Evolutionary conservation across 1,140 invertebrate genomes (phyloP).

Genomic region (Cylas formicarius): DNA sequence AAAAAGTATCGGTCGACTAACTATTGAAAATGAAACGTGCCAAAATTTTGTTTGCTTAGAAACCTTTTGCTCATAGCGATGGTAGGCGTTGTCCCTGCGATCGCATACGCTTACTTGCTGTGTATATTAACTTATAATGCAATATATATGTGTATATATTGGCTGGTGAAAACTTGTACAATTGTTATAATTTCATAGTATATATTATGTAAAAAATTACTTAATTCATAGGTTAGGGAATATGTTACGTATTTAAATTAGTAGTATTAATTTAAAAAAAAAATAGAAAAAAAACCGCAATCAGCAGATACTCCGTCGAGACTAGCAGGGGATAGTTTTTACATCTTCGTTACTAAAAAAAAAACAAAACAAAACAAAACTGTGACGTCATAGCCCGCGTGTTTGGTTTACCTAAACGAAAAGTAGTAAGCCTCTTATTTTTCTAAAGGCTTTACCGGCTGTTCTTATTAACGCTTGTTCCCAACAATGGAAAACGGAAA

Average conservation of each 20-base stretch:
- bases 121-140: constrained; percentile 41
- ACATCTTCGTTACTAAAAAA: too few species aligned
- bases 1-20: constrained; percentile 21
- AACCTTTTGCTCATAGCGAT: constrained; percentile 38
- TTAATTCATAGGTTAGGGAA: constrained; percentile 29
- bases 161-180: constrained; percentile 39
- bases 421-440: too few species aligned
- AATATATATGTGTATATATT: constrained; percentile 40
- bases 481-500: too few species aligned
- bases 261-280: constrained; percentile 15
- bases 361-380: too few species aligned
- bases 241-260: constrained; percentile 32
- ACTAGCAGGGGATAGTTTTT: too few species aligned
- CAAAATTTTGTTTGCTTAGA: constrained; percentile 39
- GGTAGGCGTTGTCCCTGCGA: constrained; percentile 10
- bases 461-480: too few species aligned
- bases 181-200: constrained; percentile 43
- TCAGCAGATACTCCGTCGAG: too few species aligned
- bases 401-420: too few species aligned
- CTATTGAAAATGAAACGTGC: constrained; percentile 28
- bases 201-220: constrained; percentile 33
- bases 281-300: constrained; percentile 20
- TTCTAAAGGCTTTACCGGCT: too few species aligned
- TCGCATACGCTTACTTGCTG: constrained; percentile 40
- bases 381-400: too few species aligned